A percentile compares a stretch with the other conserved stretches of the same genome.
Evolutionary conservation across 2,113 vertebrate genomes (phyloP).

Genomic region (Propithecus coquereli): DNA sequence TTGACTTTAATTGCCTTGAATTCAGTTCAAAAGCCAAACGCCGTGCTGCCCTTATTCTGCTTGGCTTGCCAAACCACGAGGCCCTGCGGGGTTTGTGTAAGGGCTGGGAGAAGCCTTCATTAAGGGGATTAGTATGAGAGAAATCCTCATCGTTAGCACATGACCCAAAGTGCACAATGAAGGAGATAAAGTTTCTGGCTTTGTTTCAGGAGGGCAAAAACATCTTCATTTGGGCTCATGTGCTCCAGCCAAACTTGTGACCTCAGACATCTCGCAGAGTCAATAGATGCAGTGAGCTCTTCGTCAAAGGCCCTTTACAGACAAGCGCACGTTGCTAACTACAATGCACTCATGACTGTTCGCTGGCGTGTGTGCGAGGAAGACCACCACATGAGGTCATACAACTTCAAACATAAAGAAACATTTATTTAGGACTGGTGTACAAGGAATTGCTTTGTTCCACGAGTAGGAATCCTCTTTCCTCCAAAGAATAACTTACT

Average conservation of each 20-base stretch:
- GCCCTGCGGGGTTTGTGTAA: conserved; percentile 60
- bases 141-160: conserved; percentile 83
- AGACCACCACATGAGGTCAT: conserved; percentile 9
- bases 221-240: conserved; percentile 62
- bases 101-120: conserved; percentile 80
- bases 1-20: conserved; percentile 78
- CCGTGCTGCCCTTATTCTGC: conserved; percentile 64
- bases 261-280: conserved; percentile 61
- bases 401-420: conserved; percentile 54
- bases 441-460: conserved; percentile 50
- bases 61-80: conserved; percentile 70
- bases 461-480: background rate
- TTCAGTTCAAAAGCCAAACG: conserved; percentile 72
- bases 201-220: conserved; percentile 69
- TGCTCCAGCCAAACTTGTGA: conserved; percentile 68
- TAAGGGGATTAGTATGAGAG: conserved; percentile 80
- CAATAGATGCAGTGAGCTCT: conserved; percentile 38
- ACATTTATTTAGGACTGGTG: background rate
- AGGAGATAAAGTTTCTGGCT: conserved; percentile 73
- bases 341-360: conserved; percentile 51
- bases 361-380: background rate
- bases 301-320: conserved; percentile 38
- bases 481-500: background rate
- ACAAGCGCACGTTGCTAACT: background rate
- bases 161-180: conserved; percentile 81